Conservation (phyloP, 1,140 invertebrate genomes). For the Gonatopus flavifemur region DNA sequence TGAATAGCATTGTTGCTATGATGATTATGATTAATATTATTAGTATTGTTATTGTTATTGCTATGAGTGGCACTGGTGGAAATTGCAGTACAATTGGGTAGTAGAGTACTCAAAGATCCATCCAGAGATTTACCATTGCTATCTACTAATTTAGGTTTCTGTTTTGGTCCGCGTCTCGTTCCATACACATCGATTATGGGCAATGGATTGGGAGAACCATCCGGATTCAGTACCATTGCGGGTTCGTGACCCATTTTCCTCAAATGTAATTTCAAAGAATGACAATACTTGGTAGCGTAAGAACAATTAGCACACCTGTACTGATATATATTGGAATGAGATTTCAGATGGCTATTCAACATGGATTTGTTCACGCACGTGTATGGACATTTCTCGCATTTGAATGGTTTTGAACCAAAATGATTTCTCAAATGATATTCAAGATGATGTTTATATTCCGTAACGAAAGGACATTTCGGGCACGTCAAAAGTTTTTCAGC, state of each 20-base stretch:
- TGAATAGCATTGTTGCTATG: no score
- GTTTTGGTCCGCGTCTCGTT: constrained; percentile 81
- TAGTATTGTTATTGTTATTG: no score
- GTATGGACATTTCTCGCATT: constrained; percentile 90
- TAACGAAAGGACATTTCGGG: constrained; percentile 93
- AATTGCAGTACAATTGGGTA: no score
- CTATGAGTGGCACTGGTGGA: no score
- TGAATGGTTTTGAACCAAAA: constrained; percentile 93
- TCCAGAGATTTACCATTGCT: no score
- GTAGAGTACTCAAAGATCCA: no score
- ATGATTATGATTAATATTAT: no score
- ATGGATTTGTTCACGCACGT: constrained; percentile 99
- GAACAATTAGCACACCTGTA: constrained; percentile 92
- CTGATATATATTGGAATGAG: constrained; percentile 95
- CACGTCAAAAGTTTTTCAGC: constrained; percentile 90
- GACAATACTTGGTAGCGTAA: constrained; percentile 99
- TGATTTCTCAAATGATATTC: constrained; percentile 98
- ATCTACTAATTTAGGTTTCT: no score
- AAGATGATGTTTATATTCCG: constrained; percentile 98
- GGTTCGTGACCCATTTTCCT: constrained; percentile 89
- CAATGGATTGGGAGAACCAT: constrained; percentile 82
- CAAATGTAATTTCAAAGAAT: constrained; percentile 94
- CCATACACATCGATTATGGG: constrained; percentile 91
- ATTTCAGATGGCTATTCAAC: constrained; percentile 98
- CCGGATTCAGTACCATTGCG: constrained; percentile 81